phyloP scores from a whole-genome alignment of 2,113 vertebrate species.

The Drymodes brunneopygia region DNA sequence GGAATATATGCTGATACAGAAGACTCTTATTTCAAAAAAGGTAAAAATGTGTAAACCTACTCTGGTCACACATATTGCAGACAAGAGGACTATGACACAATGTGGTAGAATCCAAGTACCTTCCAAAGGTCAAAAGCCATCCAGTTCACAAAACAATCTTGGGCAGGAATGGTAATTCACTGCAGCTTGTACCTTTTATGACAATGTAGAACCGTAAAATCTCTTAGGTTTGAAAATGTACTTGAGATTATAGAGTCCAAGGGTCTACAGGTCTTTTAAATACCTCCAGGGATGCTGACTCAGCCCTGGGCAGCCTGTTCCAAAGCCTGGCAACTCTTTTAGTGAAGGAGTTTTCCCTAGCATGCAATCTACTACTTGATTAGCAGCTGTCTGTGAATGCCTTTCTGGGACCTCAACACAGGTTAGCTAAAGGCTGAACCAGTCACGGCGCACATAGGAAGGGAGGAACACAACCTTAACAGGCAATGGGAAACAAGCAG shows the following conservation, averaged over 20 bases:
- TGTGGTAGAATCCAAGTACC: background rate
- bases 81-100: background rate
- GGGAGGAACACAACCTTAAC: background rate
- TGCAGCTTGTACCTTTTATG: background rate
- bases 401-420: background rate
- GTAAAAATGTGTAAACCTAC: background rate
- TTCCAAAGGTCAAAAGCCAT: background rate
- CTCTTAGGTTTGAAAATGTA: background rate
- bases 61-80: background rate
- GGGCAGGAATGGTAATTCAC: background rate
- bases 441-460: rapidly evolving
- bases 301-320: background rate
- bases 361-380: background rate
- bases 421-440: background rate
- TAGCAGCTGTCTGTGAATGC: background rate
- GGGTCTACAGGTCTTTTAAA: rapidly evolving
- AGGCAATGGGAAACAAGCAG: background rate
- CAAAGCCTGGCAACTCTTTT: background rate
- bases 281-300: background rate
- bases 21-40: background rate
- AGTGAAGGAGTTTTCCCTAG: background rate
- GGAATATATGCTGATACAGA: background rate
- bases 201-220: background rate
- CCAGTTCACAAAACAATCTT: background rate
- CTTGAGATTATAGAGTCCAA: background rate